Evolutionary conservation across 92 coral and sea anemone species (phyloP), one percentile per base, ranked within the genome.

Genomic region (Parazoanthus atlanticus): DNA sequence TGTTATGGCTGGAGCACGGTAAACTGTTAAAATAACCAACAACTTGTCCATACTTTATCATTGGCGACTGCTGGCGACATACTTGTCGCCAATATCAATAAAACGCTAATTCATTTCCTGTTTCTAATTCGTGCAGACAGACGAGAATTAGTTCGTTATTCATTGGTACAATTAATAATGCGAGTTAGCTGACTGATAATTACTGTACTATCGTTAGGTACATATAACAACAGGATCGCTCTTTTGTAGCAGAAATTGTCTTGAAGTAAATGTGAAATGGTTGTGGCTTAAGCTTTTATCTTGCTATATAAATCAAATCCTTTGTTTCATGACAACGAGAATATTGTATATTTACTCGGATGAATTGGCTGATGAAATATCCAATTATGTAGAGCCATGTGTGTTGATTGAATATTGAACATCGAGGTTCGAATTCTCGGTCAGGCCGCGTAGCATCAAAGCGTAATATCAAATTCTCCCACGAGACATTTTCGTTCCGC

Each of bases 311-410:
- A 52, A 40, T 80, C 84, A 80, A 80, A 31, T 12, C 19, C 41
- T 29, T 80, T 80, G 84, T 54, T 56, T 80, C 64, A 30, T n/a
- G 34, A 80, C 43, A 56, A 28, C 26, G 34, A 52, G 23, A 56
- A 80, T 80, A 56, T 80, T 80, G 84, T 54, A 8, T 80, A 52
- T 40, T 43, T 54, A 80, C 26, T 54, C 84, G 3, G 47, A 80
- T 31, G 71, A 79, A 56, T 30, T 52, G 32, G 84, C 84, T 80
- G 72, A 52, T 80, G 71, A 80, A n/a, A 32, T 80, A 33, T 19
- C 28, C 69, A 61, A 61, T 61, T 61, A 61, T 61, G 26, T 61
- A 6, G 69, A 61, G 26, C 69, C 69, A 23, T 21, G 28, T 7
- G 69, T 25, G 69, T 25, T 61, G 69, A 61, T 21, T 61, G 69